Evolutionary conservation across 2,888 invertebrate species (phyloP).

Genomic region (Drosophila melanocephala): DNA sequence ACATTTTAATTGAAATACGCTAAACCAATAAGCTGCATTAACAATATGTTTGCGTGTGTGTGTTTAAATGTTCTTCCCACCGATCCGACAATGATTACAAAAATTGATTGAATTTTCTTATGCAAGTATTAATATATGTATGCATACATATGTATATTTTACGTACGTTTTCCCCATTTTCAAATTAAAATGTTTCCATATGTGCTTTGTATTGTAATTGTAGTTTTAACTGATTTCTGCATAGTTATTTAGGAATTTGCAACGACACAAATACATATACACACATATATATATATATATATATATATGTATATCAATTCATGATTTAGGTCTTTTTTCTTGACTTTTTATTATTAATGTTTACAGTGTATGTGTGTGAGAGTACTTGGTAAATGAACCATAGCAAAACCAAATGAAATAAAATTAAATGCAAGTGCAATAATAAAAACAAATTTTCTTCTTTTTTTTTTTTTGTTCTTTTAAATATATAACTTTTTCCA

Average conservation of each 20-base stretch:
- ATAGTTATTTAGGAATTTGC: conserved; percentile 49
- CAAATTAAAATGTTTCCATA: conserved; percentile 10
- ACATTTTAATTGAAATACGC: conserved; percentile 41
- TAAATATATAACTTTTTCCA: background rate
- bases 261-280: conserved; percentile 56
- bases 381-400: conserved; percentile 24
- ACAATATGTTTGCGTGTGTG: conserved; percentile 29
- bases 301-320: conserved; percentile 19
- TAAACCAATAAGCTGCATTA: conserved; percentile 48
- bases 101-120: conserved; percentile 52
- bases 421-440: conserved; percentile 57
- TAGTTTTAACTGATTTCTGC: conserved; percentile 12
- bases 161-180: background rate
- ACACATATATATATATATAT: conserved; percentile 18
- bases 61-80: conserved; percentile 14
- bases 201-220: conserved; percentile 2
- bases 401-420: conserved; percentile 27
- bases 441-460: conserved; percentile 26
- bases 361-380: conserved; percentile 25
- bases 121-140: conserved; percentile 15
- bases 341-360: conserved; percentile 26
- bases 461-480: background rate
- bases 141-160: conserved; percentile 5
- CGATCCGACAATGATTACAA: conserved; percentile 29
- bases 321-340: conserved; percentile 9